phyloP scores from a whole-genome alignment of 2,113 vertebrate genomes.

The Numenius arquata region DNA sequence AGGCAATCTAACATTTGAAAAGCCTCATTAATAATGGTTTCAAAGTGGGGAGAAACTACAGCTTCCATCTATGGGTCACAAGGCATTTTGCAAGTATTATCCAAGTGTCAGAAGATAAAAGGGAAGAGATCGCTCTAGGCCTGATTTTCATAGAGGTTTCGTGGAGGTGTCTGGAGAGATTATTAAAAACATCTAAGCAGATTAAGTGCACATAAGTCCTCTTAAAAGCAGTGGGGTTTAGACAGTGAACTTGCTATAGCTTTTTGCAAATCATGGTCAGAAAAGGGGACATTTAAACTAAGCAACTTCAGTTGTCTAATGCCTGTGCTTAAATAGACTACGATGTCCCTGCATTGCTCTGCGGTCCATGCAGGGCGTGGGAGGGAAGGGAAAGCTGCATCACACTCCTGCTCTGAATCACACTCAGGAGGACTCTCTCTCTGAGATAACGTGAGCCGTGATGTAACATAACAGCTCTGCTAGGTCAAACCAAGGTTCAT shows the following conservation, averaged over 20 bases:
- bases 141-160: neutral
- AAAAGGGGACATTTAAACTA: neutral
- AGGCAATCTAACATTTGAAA: neutral
- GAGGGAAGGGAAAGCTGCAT: neutral
- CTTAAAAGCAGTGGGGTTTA: neutral
- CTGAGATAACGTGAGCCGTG: neutral
- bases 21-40: neutral
- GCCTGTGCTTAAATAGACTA: rapidly evolving
- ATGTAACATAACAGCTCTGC: neutral
- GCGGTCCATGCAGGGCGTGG: neutral
- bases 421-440: neutral
- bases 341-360: neutral
- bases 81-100: neutral
- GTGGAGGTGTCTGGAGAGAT: neutral
- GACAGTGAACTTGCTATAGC: neutral
- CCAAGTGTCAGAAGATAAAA: neutral
- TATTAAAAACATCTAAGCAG: neutral
- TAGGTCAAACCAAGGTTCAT: neutral
- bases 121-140: neutral
- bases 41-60: neutral
- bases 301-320: neutral
- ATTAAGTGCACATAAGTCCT: neutral
- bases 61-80: neutral
- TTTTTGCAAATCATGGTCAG: neutral
- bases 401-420: neutral